Evolutionary conservation across 1,140 invertebrate species (phyloP).

Genomic region (Aphelenchoides besseyi): DNA sequence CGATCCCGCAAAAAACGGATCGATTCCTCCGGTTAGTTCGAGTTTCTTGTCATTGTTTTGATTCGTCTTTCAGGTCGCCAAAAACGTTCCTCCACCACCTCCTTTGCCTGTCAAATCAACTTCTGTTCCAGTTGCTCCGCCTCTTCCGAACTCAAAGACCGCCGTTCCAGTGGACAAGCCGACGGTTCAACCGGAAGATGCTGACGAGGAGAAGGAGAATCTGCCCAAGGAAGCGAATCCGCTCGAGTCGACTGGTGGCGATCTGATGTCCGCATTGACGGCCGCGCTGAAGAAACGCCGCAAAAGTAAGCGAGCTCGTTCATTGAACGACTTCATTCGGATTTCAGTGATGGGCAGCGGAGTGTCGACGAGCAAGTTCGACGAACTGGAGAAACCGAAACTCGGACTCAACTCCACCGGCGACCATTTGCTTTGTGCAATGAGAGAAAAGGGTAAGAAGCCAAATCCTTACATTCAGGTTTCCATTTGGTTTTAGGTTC

Average conservation of each 20-base stretch:
- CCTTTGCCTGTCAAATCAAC: too few species aligned
- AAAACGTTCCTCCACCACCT: too few species aligned
- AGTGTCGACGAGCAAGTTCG: background rate
- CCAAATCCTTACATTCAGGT: too few species aligned
- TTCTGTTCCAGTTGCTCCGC: background rate
- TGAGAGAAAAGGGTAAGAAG: too few species aligned
- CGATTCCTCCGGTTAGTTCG: background rate
- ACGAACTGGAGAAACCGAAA: background rate
- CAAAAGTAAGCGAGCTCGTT: background rate
- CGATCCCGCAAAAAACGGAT: background rate
- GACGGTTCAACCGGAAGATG: background rate
- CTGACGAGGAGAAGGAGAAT: background rate
- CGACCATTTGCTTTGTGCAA: background rate
- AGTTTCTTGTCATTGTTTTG: too few species aligned
- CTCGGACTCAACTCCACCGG: background rate
- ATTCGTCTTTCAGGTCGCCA: too few species aligned
- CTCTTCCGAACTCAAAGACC: background rate
- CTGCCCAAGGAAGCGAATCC: background rate
- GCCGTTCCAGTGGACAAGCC: background rate
- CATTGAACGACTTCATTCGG: background rate
- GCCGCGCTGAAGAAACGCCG: background rate
- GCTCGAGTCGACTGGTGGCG: background rate
- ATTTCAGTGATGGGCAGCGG: background rate
- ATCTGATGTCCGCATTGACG: background rate
- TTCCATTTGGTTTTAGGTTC: background rate